Evolutionary conservation across 2,797 vertebrate genomes (phyloP).

Genomic region (Alcedo atthis): DNA sequence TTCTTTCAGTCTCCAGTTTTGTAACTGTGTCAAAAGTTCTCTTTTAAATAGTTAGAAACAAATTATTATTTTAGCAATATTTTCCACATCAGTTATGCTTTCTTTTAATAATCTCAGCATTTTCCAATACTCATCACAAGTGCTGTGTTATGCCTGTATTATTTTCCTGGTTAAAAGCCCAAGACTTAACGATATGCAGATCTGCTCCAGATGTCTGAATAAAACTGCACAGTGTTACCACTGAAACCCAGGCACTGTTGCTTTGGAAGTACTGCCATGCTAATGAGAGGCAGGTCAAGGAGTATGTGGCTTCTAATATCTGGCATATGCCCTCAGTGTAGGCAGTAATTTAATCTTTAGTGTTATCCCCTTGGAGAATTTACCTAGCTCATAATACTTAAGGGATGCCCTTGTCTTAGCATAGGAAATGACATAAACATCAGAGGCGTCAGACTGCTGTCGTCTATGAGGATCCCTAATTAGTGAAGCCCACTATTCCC

Average conservation of each 20-base stretch:
- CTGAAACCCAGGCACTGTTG: background rate
- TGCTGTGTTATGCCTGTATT: background rate
- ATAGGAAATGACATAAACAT: background rate
- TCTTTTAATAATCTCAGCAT: background rate
- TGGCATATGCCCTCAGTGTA: background rate
- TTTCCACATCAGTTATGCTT: background rate
- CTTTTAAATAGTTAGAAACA: background rate
- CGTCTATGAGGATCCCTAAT: background rate
- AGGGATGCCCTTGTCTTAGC: background rate
- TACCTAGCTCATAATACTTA: background rate
- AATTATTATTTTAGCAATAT: slow-evolving; percentile 11
- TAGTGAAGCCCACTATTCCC: background rate
- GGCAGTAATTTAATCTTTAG: background rate
- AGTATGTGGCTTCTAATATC: background rate
- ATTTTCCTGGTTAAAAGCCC: background rate
- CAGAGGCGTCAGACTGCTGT: background rate
- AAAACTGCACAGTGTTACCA: background rate
- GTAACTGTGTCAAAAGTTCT: background rate
- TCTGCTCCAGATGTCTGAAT: background rate
- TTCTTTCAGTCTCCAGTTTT: background rate
- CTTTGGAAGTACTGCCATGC: background rate
- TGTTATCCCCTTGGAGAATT: background rate
- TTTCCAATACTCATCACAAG: background rate
- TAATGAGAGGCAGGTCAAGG: background rate
- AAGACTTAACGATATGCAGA: background rate